Evolutionary conservation across 2,888 invertebrate species (phyloP).

Genomic region (Xestobium rufovillosum): DNA sequence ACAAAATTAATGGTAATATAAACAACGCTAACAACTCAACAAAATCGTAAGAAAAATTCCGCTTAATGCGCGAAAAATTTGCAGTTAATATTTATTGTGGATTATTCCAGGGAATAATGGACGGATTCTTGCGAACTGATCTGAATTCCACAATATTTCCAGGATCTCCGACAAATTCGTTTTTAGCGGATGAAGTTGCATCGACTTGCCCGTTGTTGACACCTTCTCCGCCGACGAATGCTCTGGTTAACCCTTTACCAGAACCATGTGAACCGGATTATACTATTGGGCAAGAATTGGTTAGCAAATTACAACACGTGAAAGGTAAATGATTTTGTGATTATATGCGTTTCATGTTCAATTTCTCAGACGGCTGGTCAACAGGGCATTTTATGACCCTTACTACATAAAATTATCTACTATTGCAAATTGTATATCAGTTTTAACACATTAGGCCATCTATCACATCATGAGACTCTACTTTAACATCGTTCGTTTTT

Average conservation of each 20-base stretch:
- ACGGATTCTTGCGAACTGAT: constrained; percentile 30
- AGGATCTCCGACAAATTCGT: constrained; percentile 38
- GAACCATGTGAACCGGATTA: constrained; percentile 34
- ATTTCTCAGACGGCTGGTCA: constrained; percentile 1
- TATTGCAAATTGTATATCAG: too few species aligned
- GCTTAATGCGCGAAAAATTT: too few species aligned
- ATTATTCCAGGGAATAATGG: too few species aligned
- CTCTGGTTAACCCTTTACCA: constrained; percentile 37
- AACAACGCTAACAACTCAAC: too few species aligned
- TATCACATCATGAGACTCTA: too few species aligned
- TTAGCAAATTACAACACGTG: constrained; percentile 38
- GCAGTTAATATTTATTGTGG: too few species aligned
- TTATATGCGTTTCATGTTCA: constrained; percentile 3
- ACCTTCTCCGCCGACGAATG: constrained; percentile 43
- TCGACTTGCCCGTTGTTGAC: constrained; percentile 43
- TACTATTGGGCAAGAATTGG: constrained; percentile 37
- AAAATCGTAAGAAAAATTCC: too few species aligned
- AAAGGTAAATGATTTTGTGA: constrained; percentile 31
- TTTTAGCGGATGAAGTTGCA: constrained; percentile 40
- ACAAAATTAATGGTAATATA: too few species aligned
- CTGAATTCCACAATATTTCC: constrained; percentile 28
- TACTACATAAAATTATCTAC: too few species aligned
- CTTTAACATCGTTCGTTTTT: too few species aligned
- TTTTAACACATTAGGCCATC: too few species aligned
- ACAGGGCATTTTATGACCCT: constrained; percentile 2